Evolutionary conservation across 2,797 vertebrate species (phyloP), one percentile per base, ranked within the genome.

Genomic region (Chaetodon trifasciatus): DNA sequence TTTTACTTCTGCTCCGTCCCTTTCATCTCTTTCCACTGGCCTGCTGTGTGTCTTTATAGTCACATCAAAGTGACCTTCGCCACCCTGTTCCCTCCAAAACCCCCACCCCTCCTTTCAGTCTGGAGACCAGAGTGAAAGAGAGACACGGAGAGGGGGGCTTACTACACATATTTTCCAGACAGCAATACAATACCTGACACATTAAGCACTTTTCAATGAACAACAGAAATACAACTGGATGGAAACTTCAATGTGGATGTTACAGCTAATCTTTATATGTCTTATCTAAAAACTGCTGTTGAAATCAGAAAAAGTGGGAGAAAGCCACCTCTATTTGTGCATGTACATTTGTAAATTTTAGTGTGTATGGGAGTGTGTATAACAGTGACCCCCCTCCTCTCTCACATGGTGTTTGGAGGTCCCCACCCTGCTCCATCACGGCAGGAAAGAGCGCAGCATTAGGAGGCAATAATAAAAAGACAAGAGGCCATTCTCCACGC

Each of bases 11-110:
- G 74, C 86, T 86, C 72, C 0, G 56, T 69, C 85, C 66, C 91
- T 92, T 94, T 94, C 91, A 93, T 94, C 89, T 92, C 65, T 32
- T 82, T 92, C 88, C 89, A 85, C 88, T 62, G 90, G 80, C 89
- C 88, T 82, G 86, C 90, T 90, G 89, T 82, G 89, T 52, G 86
- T 88, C 93, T 93, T 92, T 94, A 93, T 87, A 92, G 91, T 84
- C 91, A 91, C 93, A 93, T 94, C 91, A 94, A 93, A 94, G 92
- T 93, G 91, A 93, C 93, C 92, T 93, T 91, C 78, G 74, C 74
- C 88, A 88, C 87, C 83, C 88, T 1, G 69, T 57, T 79, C 79
- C 82, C 86, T 84, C 81, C 76, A 50, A 76, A 32, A 2, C 66
- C 76, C 75, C 82, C 53, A 19, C 55, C 63, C 72, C 13, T 82